A percentile compares a stretch with the other conserved stretches of the same genome.
phyloP scores from a whole-genome alignment of 2,113 vertebrate species.

The Nanorana parkeri region DNA sequence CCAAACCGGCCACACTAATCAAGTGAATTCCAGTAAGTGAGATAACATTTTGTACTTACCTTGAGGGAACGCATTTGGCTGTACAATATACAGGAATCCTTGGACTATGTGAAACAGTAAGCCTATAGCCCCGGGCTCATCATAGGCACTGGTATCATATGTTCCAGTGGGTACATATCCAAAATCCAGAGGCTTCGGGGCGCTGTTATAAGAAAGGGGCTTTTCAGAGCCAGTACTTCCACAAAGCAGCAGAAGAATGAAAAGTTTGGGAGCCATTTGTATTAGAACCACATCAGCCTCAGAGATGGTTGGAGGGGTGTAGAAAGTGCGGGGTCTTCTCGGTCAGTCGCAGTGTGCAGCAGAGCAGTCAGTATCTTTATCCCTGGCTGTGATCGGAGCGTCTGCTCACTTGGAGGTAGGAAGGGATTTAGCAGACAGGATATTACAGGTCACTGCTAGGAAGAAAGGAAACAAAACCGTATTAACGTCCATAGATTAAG shows the following conservation, averaged over 20 bases:
- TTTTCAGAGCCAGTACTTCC: constrained; percentile 69
- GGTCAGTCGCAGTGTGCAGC: not conserved
- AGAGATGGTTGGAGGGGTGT: not conserved
- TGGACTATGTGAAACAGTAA: constrained; percentile 86
- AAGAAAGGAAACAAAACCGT: constrained; percentile 61
- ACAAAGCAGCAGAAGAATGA: constrained; percentile 72
- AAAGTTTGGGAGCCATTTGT: constrained; percentile 72
- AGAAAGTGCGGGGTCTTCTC: not conserved
- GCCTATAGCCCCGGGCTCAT: constrained; percentile 83
- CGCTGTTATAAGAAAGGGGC: constrained; percentile 63
- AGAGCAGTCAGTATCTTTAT: constrained; percentile 58
- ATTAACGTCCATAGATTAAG: constrained; percentile 27
- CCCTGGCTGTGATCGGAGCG: constrained; percentile 48
- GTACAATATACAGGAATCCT: constrained; percentile 83
- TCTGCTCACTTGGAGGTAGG: constrained; percentile 51
- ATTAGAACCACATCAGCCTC: constrained; percentile 60
- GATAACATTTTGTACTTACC: constrained; percentile 74
- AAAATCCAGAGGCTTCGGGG: constrained; percentile 79
- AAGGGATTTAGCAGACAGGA: constrained; percentile 42
- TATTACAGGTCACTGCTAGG: constrained; percentile 62
- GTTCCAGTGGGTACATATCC: constrained; percentile 79
- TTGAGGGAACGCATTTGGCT: constrained; percentile 88
- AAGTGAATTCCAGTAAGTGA: no score
- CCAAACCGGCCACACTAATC: no score
- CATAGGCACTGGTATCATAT: constrained; percentile 85